These are phyloP conservation scores for Homalodisca vitripennis DNA, from an alignment of 1,140 invertebrate genomes.

Conservation along the genomic window DNA sequence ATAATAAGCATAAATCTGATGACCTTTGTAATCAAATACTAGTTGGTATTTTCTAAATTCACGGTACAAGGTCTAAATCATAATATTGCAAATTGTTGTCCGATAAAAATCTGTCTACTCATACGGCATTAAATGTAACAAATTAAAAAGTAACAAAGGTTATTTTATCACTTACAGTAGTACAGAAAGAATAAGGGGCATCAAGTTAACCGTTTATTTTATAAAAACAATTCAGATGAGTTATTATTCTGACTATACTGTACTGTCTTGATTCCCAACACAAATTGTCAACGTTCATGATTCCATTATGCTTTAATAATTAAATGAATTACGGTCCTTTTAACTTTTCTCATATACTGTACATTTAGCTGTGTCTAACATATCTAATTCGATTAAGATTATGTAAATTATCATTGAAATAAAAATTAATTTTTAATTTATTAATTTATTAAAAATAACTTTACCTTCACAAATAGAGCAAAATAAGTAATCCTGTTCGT, in stretches of 20 bases:
- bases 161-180: no score
- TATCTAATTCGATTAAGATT: background rate
- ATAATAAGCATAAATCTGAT: no score
- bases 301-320: background rate
- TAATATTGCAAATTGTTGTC: no score
- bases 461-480: background rate
- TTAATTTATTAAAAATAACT: background rate
- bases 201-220: no score
- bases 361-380: background rate
- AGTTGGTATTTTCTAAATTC: no score
- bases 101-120: no score
- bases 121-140: no score
- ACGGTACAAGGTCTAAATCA: no score
- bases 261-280: background rate
- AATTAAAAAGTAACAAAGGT: no score
- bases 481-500: conserved; percentile 8
- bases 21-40: no score
- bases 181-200: no score
- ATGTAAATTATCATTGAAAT: background rate
- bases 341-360: background rate
- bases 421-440: background rate
- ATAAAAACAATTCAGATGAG: no score
- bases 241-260: background rate
- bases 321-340: background rate
- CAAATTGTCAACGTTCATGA: background rate